Percentiles rank a stretch among this genome's conserved stretches.
Conservation (phyloP, 2,888 invertebrate species). For the Capitulum mitella region DNA sequence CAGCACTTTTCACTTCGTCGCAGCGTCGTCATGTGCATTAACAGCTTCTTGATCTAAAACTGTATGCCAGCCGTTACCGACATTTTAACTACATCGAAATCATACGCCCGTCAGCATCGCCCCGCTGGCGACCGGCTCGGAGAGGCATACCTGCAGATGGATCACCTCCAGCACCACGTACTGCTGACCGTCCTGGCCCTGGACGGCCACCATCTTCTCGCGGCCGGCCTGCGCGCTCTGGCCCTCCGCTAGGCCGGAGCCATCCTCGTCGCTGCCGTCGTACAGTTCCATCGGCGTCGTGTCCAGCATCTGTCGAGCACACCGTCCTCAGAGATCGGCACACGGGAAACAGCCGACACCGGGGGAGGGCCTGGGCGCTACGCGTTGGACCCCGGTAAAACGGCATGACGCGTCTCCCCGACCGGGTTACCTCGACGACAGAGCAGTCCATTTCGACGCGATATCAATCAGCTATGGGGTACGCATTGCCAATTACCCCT, state of each 20-base stretch:
- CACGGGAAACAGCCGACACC: not conserved
- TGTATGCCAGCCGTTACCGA: not conserved
- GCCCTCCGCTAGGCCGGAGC: not conserved
- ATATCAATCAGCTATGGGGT: too few relatives aligned
- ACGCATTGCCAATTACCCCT: too few relatives aligned
- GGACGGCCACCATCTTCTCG: conserved; percentile 54
- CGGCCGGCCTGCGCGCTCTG: conserved; percentile 51
- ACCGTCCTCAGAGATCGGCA: not conserved
- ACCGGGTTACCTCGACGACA: too few relatives aligned
- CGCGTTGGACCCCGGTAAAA: too few relatives aligned
- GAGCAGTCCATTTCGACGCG: too few relatives aligned
- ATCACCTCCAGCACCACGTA: conserved; percentile 87
- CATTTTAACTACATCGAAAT: too few relatives aligned
- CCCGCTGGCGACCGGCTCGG: not conserved
- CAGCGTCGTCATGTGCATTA: not conserved
- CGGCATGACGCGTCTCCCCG: too few relatives aligned
- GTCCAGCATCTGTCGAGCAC: not conserved
- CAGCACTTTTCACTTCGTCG: too few relatives aligned
- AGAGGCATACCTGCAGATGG: conserved; percentile 51
- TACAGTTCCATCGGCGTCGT: conserved; percentile 31
- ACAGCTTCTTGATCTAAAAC: not conserved
- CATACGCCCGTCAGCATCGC: not conserved
- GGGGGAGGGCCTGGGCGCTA: too few relatives aligned
- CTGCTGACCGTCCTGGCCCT: conserved; percentile 68
- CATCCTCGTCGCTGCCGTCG: conserved; percentile 42